phyloP scores from a whole-genome alignment of 2,797 vertebrate species.

The Ambastaia sidthimunki region DNA sequence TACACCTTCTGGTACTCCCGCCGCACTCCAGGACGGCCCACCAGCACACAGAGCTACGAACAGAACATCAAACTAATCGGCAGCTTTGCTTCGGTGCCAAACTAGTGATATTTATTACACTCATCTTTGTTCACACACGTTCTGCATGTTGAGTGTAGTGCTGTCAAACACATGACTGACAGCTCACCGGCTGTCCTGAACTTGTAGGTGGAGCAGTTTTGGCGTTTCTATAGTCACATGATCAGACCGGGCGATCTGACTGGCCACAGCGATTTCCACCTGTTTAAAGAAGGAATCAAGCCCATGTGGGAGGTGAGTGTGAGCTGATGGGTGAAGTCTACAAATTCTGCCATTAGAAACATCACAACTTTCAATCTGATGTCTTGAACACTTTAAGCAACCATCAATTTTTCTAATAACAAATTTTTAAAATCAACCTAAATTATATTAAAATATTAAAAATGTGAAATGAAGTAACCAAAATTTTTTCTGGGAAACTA shows the following conservation, averaged over 20 bases:
- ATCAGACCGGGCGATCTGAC: slow-evolving; percentile 85
- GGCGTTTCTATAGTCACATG: slow-evolving; percentile 89
- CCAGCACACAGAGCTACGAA: slow-evolving; percentile 86
- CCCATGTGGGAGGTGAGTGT: slow-evolving; percentile 87
- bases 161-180: slow-evolving; percentile 59
- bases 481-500: too few species aligned
- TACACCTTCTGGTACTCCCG: slow-evolving; percentile 88
- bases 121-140: too few species aligned
- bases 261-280: slow-evolving; percentile 87
- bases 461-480: too few species aligned
- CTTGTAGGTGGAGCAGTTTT: slow-evolving; percentile 85
- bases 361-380: too few species aligned
- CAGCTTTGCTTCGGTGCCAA: slow-evolving; percentile 84
- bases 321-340: too few species aligned
- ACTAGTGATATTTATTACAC: too few species aligned
- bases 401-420: too few species aligned
- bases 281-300: slow-evolving; percentile 88
- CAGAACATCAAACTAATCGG: slow-evolving; percentile 89
- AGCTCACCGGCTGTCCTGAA: slow-evolving; percentile 6
- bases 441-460: too few species aligned
- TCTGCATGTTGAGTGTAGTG: not conserved
- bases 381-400: too few species aligned
- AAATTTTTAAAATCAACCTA: too few species aligned
- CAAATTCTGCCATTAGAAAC: too few species aligned
- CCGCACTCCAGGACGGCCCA: slow-evolving; percentile 83